Base-by-base conservation (phyloP, 2,113 vertebrate genomes). In the Xiphophorus hellerii region DNA sequence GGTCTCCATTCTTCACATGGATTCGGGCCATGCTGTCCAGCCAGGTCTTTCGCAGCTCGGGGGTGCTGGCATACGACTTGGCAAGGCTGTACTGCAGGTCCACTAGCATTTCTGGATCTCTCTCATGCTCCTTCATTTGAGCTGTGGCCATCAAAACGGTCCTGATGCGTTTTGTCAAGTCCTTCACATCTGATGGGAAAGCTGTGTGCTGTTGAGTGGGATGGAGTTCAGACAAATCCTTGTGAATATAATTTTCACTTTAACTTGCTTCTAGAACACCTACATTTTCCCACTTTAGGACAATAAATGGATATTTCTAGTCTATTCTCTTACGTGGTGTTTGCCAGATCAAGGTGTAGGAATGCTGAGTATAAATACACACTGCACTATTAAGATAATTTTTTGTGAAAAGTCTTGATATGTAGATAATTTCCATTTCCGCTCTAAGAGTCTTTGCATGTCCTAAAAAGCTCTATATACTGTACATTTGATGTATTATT, bases 41-140 rank as follows among this genome's bases (percentile, higher is more conserved):
- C 98, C 98, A 99, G 0, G 98, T 99, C 91, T 99, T 99, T 77
- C 98, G 95, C 12, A 99, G 95, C 81, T 99, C 98, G 0, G 98
- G 98, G 0, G 98, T 99, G 91, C 97, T 98, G 61, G 98, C 97
- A 0, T 99, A 99, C 14, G 98, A 99, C 84, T 99, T 99, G 81
- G 98, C 98, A 78, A 99, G 93, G 80, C 98, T 99, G 91, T 99
- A 99, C 92, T 99, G 98, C 66, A 99, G 96, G 88, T 99, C 98
- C 83, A 99, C 98, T 68, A 99, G 95, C 98, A 99, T 99, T 93
- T 99, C 98, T 0, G 98, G 98, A 83, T 99, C 98, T 25, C 96
- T 95, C 87, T 99, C 98, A 1, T 99, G 98, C 77, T 99, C 98
- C 92, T 99, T 99, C 98, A 99, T 99, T 92, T 99, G 98, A 58